A percentile compares a stretch with the other conserved stretches of the same genome.
Evolutionary conservation across 2,797 vertebrate species (phyloP).

Genomic region (Masticophis lateralis): DNA sequence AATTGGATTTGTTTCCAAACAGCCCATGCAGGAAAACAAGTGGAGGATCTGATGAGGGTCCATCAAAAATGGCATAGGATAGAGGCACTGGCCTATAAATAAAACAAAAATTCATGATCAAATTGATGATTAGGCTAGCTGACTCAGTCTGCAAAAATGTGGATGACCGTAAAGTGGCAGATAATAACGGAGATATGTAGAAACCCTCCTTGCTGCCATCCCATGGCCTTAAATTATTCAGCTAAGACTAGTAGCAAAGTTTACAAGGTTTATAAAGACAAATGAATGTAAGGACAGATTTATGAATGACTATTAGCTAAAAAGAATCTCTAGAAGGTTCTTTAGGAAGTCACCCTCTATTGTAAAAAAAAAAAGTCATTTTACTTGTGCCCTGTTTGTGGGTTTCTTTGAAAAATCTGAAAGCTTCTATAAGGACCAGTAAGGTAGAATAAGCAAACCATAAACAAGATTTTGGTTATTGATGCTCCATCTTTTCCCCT

Average conservation of each 20-base stretch:
- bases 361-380: neutral
- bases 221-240: neutral
- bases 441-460: neutral
- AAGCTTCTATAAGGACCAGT: neutral
- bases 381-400: neutral
- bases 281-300: neutral
- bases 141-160: neutral
- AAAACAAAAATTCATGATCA: neutral
- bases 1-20: conserved; percentile 90
- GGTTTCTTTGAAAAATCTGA: neutral
- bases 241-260: neutral
- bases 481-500: neutral
- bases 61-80: conserved; percentile 81
- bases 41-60: conserved; percentile 74
- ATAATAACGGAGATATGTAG: neutral
- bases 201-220: neutral
- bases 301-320: neutral
- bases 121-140: neutral
- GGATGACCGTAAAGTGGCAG: neutral
- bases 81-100: conserved; percentile 78
- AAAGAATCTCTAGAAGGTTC: neutral
- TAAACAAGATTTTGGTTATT: neutral
- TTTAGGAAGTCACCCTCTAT: neutral
- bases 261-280: neutral
- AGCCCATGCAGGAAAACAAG: conserved; percentile 92